Evolutionary conservation across 2,888 invertebrate species (phyloP), one percentile per base, ranked within the genome.

Genomic region (Serrognathus titanus): DNA sequence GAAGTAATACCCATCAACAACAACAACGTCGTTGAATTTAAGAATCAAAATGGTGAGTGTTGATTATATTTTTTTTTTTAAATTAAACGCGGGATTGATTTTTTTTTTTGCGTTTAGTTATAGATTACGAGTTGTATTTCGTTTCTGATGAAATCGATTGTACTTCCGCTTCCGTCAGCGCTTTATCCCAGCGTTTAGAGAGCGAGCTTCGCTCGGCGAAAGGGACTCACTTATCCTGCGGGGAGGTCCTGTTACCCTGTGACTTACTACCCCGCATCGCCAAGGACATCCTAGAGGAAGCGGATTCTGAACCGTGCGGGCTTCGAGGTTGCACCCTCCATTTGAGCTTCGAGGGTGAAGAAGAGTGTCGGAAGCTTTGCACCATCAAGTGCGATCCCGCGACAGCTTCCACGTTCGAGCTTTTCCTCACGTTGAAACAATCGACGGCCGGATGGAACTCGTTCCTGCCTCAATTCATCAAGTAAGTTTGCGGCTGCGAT

Each of bases 391-490:
- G 91, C 72, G 94, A 94, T 79, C 89, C 90, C 51, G 86, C 85
- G 73, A 91, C 92, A 35, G 89, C 94, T 50, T 90, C 94, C 60
- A 95, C 94, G 61, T 95, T 94, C 77, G 94, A 95, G 79, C 83
- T 95, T 69, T 90, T 90, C 79, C 82, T 95, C 65, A 94, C 92
- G 51, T 82, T 95, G 66, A 90, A 90, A 76, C 93, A 93, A 75
- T 91, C 92, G 73, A 85, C 87, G 59, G 87, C 90, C 69, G 88
- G 90, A 73, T 94, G 94, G 94, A 89, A 89, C 66, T 88, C 89
- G 69, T 83, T 90, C 74, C 81, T 94, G 79, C 92, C 92, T 77
- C 92, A 93, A 78, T 90, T 94, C 79, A 83, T 94, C 79, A 92
- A 92, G 92, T 92, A 79, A 89, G 90, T 86, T 11, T 13, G n/a